Evolutionary conservation across 2,888 invertebrate genomes (phyloP).

Genomic region (Adelphocoris suturalis): DNA sequence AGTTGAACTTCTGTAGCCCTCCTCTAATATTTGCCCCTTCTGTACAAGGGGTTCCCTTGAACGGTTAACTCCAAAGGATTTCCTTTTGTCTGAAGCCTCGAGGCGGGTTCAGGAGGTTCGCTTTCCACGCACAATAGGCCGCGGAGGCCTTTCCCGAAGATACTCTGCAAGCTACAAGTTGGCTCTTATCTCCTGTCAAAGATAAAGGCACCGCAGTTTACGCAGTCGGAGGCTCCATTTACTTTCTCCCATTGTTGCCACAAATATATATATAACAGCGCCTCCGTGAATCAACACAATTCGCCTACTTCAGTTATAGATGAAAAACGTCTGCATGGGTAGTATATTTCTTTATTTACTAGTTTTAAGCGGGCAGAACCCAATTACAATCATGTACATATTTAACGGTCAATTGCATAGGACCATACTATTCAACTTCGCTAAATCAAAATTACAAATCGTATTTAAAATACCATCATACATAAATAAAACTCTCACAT

Average conservation of each 20-base stretch:
- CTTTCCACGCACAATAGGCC: not conserved
- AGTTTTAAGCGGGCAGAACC: too few relatives aligned
- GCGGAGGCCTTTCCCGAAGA: not conserved
- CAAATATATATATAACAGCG: too few relatives aligned
- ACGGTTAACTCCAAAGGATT: not conserved
- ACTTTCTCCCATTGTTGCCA: not conserved
- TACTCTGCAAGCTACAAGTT: not conserved
- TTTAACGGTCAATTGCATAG: too few relatives aligned
- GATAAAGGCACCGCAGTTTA: not conserved
- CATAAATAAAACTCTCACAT: too few relatives aligned
- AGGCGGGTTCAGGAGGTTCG: not conserved
- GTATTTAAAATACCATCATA: too few relatives aligned
- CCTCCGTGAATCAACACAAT: too few relatives aligned
- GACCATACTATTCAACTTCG: too few relatives aligned
- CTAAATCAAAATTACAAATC: too few relatives aligned
- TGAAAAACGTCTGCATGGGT: too few relatives aligned
- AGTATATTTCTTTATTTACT: too few relatives aligned
- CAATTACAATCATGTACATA: too few relatives aligned
- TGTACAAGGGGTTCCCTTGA: constrained; percentile 18
- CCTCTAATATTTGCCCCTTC: not conserved
- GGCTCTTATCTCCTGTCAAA: constrained; percentile 7
- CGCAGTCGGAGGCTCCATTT: not conserved
- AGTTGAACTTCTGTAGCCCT: not conserved
- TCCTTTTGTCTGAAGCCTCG: constrained; percentile 23
- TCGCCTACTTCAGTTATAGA: too few relatives aligned